These are phyloP conservation scores for Corydoras sp. DNA, from an alignment of 2,113 vertebrate genomes.

Conservation along the genomic window DNA sequence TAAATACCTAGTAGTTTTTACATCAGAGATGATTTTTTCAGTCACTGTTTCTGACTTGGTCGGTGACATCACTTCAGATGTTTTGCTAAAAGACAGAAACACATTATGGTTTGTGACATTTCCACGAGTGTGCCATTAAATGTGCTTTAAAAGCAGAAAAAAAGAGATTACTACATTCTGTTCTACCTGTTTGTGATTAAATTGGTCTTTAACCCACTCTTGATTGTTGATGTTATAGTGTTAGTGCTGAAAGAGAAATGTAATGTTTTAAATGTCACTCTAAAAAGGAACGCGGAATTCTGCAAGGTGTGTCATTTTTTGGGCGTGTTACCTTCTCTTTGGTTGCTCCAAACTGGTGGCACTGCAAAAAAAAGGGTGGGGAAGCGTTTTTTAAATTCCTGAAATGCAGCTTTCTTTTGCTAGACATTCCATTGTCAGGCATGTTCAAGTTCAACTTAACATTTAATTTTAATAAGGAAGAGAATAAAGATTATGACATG, in stretches of 20 bases:
- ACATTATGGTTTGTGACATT: neutral
- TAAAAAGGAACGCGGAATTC: neutral
- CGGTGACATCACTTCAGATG: conserved; percentile 44
- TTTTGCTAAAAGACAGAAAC: conserved; percentile 38
- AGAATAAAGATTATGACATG: too few relatives aligned
- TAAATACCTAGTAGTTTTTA: conserved; percentile 56
- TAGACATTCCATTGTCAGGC: neutral
- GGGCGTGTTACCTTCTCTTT: conserved; percentile 41
- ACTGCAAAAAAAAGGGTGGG: conserved; percentile 28
- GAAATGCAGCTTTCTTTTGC: conserved; percentile 13
- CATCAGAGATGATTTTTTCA: conserved; percentile 43
- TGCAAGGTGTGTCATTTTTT: conserved; percentile 1
- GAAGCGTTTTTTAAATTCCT: conserved; percentile 6
- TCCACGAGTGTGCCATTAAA: neutral
- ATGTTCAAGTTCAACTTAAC: too few relatives aligned
- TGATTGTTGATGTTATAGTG: conserved; percentile 44
- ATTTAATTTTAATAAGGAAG: too few relatives aligned
- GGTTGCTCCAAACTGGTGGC: conserved; percentile 31
- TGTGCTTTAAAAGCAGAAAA: neutral
- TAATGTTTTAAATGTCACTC: neutral
- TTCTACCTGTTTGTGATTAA: conserved; percentile 50
- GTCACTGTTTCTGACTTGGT: conserved; percentile 49
- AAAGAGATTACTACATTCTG: conserved; percentile 29
- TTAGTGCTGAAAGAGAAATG: conserved; percentile 38
- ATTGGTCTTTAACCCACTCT: conserved; percentile 45